Evolutionary conservation across 1,140 invertebrate species (phyloP).

Genomic region (Conus betulinus): DNA sequence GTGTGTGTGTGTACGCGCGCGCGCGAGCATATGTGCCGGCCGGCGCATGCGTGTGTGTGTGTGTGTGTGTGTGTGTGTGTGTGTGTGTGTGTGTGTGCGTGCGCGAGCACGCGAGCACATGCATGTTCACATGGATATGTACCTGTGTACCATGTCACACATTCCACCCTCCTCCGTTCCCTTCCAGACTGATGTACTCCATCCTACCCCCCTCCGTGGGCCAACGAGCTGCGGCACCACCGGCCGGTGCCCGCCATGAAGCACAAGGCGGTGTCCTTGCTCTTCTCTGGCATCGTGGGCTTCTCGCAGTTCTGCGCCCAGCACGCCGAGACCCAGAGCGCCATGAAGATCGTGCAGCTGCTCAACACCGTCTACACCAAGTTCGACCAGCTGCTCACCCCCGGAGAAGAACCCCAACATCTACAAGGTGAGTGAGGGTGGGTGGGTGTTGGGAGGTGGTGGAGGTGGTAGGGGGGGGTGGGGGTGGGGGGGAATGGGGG

Average conservation of each 20-base stretch:
- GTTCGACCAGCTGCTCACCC: constrained; percentile 85
- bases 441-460: no score
- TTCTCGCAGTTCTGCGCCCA: constrained; percentile 72
- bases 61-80: no score
- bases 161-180: background rate
- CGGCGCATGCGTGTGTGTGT: no score
- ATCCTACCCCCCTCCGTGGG: constrained; percentile 93
- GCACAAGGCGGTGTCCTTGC: constrained; percentile 71
- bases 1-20: no score
- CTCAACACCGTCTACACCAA: constrained; percentile 73
- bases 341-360: constrained; percentile 73
- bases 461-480: no score
- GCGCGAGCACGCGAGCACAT: no score
- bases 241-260: constrained; percentile 80
- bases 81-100: no score
- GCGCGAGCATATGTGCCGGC: no score
- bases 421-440: constrained; percentile 86
- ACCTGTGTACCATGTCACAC: background rate
- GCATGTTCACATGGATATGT: no score
- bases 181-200: constrained; percentile 90
- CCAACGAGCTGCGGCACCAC: constrained; percentile 92
- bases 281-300: constrained; percentile 74
- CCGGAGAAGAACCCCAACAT: constrained; percentile 93
- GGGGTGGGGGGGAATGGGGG: no score
- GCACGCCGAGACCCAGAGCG: constrained; percentile 67